phyloP scores from a whole-genome alignment of 2,888 invertebrate species.

The Lepidonotus clava region DNA sequence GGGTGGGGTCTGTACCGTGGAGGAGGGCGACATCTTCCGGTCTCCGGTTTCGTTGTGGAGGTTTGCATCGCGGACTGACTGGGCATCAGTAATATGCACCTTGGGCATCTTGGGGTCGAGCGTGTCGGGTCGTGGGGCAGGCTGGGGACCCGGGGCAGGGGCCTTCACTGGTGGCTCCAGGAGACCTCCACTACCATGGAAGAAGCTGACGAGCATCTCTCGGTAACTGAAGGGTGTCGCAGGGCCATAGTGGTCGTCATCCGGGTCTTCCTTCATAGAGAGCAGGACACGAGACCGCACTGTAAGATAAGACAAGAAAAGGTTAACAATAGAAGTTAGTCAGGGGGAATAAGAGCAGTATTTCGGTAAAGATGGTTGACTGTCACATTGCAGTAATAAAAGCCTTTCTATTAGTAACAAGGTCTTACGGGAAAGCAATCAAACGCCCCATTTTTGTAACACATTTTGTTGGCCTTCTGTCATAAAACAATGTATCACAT shows the following conservation, averaged over 20 bases:
- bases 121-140: not conserved
- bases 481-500: too few species aligned
- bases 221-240: slow-evolving; percentile 55
- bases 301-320: too few species aligned
- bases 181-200: slow-evolving; percentile 25
- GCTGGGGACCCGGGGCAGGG: not conserved
- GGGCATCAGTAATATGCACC: slow-evolving; percentile 37
- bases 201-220: slow-evolving; percentile 48
- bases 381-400: too few species aligned
- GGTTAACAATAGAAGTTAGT: too few species aligned
- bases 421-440: too few species aligned
- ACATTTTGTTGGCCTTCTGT: too few species aligned
- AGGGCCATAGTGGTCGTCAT: slow-evolving; percentile 53
- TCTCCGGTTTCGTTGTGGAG: slow-evolving; percentile 39
- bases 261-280: slow-evolving; percentile 41
- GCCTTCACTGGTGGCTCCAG: not conserved
- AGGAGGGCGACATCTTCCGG: not conserved
- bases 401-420: too few species aligned
- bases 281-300: slow-evolving; percentile 55
- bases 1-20: not conserved
- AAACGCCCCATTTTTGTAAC: too few species aligned
- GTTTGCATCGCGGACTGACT: slow-evolving; percentile 29
- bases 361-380: too few species aligned
- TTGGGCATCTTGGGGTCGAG: slow-evolving; percentile 44
- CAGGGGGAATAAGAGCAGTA: too few species aligned